Evolutionary conservation across 1,140 invertebrate species (phyloP).

Genomic region (Bombyx mori): ASM3026992v2 NC_085129.1:16193501-16194000

Average conservation of each 20-base stretch:
- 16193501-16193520: neutral
- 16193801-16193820: constrained; percentile 32
- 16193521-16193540: constrained; percentile 17
- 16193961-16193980: constrained; percentile 38
- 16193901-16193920: constrained; percentile 18
- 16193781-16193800: constrained; percentile 45
- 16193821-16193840: constrained; percentile 40
- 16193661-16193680: constrained; percentile 33
- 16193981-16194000: constrained; percentile 41
- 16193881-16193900: constrained; percentile 58
- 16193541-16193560: constrained; percentile 21
- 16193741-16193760: constrained; percentile 26
- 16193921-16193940: constrained; percentile 19
- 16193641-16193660: constrained; percentile 30
- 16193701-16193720: constrained; percentile 30
- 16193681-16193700: constrained; percentile 31
- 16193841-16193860: constrained; percentile 40
- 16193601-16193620: constrained; percentile 33
- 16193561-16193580: constrained; percentile 32
- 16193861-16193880: constrained; percentile 45
- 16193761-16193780: constrained; percentile 27
- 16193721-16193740: constrained; percentile 39
- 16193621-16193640: constrained; percentile 22
- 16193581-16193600: constrained; percentile 47
- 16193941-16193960: constrained; percentile 26